Evolutionary conservation across 1,140 invertebrate genomes (phyloP).

Genomic region (Agrypnia vestita): DNA sequence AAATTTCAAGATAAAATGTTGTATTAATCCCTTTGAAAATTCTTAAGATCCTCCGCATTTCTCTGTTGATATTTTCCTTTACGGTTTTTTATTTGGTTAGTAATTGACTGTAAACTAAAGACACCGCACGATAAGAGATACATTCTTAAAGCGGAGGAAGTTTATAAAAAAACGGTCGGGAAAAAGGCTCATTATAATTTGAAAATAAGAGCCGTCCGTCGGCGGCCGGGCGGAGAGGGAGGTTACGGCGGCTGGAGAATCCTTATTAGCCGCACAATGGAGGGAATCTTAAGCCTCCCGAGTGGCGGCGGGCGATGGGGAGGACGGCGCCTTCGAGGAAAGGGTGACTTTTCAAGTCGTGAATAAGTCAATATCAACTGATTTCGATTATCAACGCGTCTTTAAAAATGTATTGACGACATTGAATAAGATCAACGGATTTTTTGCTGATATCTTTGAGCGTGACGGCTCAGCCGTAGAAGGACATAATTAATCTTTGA

Average conservation of each 20-base stretch:
- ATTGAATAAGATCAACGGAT: conserved; percentile 12
- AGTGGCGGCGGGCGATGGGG: not conserved
- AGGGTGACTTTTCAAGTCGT: conserved; percentile 25
- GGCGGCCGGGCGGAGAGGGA: conserved; percentile 7
- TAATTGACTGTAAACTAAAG: conserved; percentile 37
- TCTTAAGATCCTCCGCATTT: not conserved
- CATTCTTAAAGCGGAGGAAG: conserved; percentile 31
- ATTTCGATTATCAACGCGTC: conserved; percentile 8
- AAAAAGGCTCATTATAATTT: conserved; percentile 43
- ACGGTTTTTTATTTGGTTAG: conserved; percentile 29
- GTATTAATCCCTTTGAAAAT: not conserved
- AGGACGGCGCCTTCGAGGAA: conserved; percentile 21
- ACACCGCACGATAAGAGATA: conserved; percentile 35
- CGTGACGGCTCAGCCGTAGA: no score
- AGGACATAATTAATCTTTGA: no score
- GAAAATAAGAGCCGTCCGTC: conserved; percentile 35
- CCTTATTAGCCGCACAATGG: conserved; percentile 37
- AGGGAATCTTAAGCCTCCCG: conserved; percentile 27
- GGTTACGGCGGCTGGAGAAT: not conserved
- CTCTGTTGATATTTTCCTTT: not conserved
- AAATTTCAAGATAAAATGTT: no score
- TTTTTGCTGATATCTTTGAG: not conserved
- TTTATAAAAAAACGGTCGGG: conserved; percentile 7
- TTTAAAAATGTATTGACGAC: not conserved
- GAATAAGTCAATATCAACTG: conserved; percentile 20